phyloP scores from a whole-genome alignment of 2,797 vertebrate genomes.

The Myioborus melanocephalus region DNA sequence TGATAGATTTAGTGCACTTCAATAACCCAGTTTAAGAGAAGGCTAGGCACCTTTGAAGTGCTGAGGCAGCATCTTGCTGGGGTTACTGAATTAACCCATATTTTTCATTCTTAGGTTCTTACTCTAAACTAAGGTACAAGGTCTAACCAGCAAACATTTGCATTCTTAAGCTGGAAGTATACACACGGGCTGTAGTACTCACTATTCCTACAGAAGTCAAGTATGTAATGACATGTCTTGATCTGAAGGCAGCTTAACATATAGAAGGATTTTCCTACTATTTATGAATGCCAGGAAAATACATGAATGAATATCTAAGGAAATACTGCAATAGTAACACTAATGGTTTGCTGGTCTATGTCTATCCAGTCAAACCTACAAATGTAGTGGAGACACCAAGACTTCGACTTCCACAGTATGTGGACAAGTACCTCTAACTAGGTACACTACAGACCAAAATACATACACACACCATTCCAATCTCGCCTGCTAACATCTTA shows the following conservation, averaged over 20 bases:
- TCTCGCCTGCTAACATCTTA: background rate
- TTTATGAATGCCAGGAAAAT: background rate
- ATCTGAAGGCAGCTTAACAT: background rate
- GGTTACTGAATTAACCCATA: background rate
- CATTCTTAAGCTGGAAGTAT: background rate
- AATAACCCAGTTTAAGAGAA: background rate
- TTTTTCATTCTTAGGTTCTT: background rate
- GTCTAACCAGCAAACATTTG: background rate
- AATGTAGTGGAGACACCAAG: background rate
- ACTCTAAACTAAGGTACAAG: background rate
- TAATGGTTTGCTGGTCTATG: background rate
- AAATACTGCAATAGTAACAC: background rate
- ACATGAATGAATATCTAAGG: background rate
- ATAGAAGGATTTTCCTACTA: background rate
- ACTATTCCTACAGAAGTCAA: background rate
- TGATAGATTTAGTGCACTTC: background rate
- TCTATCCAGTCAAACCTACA: background rate
- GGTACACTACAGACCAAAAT: background rate
- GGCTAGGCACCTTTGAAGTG: background rate
- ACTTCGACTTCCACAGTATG: background rate
- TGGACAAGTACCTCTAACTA: background rate
- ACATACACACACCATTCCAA: background rate
- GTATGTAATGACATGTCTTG: background rate
- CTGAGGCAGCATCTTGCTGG: background rate
- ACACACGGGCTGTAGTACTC: rapidly evolving